Evolutionary conservation across 1,140 invertebrate species (phyloP), one percentile per base, ranked within the genome.

Genomic region (Eriosoma lanigerum): DNA sequence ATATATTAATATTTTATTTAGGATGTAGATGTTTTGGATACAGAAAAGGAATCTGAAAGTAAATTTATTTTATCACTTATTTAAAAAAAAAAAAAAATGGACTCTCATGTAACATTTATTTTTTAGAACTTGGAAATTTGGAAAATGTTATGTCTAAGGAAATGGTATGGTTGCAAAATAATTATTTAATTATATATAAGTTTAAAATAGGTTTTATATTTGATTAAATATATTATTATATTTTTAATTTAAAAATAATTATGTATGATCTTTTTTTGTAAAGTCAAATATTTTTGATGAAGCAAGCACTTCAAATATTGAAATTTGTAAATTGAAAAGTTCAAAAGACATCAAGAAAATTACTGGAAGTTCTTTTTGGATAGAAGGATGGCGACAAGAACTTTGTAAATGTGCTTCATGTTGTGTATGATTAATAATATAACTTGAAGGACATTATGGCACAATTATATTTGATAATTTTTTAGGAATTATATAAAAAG

Each of bases 401-500:
- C 83, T 89, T n/a, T 89, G 89, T 84, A 82, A 70, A 64, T 89
- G 89, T 84, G 70, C 81, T 26, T 81, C 83, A 8, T 89, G 89
- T 83, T 83, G 84, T 83, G 87, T 87, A 84, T 83, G 82, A n/a
- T 82, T 44, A 50, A 64, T 17, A 21, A 38, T 38, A 38, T 4
- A 4, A 4, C 8, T 38, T 38, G 32, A 4, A 38, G n/a, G 3
- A 38, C 8, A 38, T 38, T 3, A 38, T 38, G 8, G 32, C 15
- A 26, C 50, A 26, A 64, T 50, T 46, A 81, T 81, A 60, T 9
- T 82, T 38, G 80, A 82, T 83, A 62, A 32, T 81, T 54, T 83
- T 80, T 24, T 83, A 91, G 83, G 84, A 89, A 81, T 87, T 92
- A 84, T 96, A 96, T 83, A 88, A 89, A 83, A 87, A 89, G 46